These are phyloP conservation scores for Aphidoletes aphidimyza DNA, from an alignment of 2,888 invertebrate genomes.

Conservation along the genomic window DNA sequence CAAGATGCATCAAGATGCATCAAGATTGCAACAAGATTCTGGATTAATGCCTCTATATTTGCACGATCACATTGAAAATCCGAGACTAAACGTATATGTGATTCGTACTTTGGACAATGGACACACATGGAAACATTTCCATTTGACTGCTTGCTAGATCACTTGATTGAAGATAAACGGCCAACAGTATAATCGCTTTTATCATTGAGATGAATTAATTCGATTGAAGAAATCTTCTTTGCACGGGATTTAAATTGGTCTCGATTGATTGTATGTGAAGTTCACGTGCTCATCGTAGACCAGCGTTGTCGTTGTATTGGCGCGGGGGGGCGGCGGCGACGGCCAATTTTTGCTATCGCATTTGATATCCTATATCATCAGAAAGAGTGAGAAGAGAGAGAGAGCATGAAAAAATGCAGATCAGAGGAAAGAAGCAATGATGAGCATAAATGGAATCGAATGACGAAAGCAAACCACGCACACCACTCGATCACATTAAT, in stretches of 20 bases:
- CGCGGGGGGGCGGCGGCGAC: too few species aligned
- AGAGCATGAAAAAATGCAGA: neutral
- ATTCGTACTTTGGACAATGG: too few species aligned
- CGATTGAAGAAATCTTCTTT: constrained; percentile 54
- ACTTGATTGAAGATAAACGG: constrained; percentile 34
- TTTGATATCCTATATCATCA: neutral
- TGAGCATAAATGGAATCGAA: neutral
- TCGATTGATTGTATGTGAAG: constrained; percentile 32
- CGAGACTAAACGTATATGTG: too few species aligned
- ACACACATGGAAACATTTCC: too few species aligned
- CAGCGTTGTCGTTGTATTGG: constrained; percentile 9
- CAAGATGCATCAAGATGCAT: too few species aligned
- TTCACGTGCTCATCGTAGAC: neutral
- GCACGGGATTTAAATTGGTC: constrained; percentile 17
- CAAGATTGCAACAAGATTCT: too few species aligned
- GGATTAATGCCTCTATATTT: neutral
- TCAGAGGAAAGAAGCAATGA: constrained; percentile 28
- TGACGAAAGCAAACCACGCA: constrained; percentile 41
- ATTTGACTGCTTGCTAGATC: neutral
- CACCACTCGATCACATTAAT: neutral
- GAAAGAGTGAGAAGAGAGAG: too few species aligned
- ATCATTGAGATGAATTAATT: constrained; percentile 50
- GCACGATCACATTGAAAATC: constrained; percentile 7
- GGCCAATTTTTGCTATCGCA: neutral
- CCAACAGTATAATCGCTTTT: constrained; percentile 45